phyloP scores from a whole-genome alignment of 2,888 invertebrate genomes.

The Cartodere bifasciata region DNA sequence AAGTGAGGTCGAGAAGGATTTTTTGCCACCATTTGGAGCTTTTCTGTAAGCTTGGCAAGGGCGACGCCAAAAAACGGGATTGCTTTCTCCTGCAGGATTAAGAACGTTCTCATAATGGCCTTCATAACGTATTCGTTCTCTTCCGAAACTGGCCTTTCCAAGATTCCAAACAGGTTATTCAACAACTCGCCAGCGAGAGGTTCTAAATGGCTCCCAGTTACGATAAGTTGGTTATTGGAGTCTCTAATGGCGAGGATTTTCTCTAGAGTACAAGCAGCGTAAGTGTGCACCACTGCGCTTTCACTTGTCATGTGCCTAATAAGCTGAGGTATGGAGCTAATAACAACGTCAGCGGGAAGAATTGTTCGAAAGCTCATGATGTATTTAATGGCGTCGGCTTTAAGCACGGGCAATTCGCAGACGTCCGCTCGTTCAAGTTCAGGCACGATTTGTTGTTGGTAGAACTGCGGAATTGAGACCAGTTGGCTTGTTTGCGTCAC shows the following conservation, averaged over 20 bases:
- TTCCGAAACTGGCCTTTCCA: slow-evolving; percentile 60
- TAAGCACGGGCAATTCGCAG: slow-evolving; percentile 81
- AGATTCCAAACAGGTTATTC: slow-evolving; percentile 59
- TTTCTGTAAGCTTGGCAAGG: slow-evolving; percentile 72
- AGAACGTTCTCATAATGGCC: slow-evolving; percentile 84
- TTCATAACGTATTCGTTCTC: slow-evolving; percentile 99
- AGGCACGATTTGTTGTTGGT: slow-evolving; percentile 70
- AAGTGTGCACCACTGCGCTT: slow-evolving; percentile 85
- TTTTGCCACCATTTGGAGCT: slow-evolving; percentile 70
- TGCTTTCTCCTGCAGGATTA: slow-evolving; percentile 65
- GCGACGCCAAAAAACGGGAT: slow-evolving; percentile 70
- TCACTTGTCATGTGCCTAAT: slow-evolving; percentile 63
- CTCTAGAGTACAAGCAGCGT: slow-evolving; percentile 87
- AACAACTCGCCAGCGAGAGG: slow-evolving; percentile 60
- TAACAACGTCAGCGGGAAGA: slow-evolving; percentile 65
- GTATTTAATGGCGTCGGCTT: slow-evolving; percentile 94
- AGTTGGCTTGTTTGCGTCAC: slow-evolving; percentile 83
- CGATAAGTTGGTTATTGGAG: slow-evolving; percentile 40
- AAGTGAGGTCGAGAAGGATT: slow-evolving; percentile 96
- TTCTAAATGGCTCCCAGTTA: slow-evolving; percentile 48
- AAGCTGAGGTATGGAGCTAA: slow-evolving; percentile 63
- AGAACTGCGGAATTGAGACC: slow-evolving; percentile 84
- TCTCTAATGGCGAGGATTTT: slow-evolving; percentile 69
- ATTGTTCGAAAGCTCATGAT: slow-evolving; percentile 91
- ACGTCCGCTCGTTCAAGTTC: slow-evolving; percentile 68